These are phyloP conservation scores for Lycaon pictus DNA, from an alignment of 2,113 vertebrate species.

Conservation along the genomic window DNA sequence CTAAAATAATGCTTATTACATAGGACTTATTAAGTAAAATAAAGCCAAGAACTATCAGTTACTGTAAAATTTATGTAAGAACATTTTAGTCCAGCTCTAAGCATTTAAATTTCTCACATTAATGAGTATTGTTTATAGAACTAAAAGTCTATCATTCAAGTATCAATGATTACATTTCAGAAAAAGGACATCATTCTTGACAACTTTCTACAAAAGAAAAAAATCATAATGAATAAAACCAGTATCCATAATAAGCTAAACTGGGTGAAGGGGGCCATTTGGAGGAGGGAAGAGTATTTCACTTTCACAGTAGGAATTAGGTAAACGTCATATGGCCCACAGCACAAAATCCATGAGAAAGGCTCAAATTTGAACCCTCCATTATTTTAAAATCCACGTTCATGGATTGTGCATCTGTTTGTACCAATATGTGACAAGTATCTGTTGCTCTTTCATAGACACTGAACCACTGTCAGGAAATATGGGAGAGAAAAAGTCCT, in stretches of 20 bases:
- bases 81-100: constrained; percentile 93
- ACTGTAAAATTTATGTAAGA: constrained; percentile 88
- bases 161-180: constrained; percentile 91
- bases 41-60: constrained; percentile 81
- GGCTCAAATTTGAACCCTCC: constrained; percentile 77
- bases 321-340: constrained; percentile 83
- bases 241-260: constrained; percentile 83
- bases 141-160: constrained; percentile 93
- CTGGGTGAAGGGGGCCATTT: constrained; percentile 76
- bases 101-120: constrained; percentile 94
- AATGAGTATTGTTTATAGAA: constrained; percentile 93
- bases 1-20: constrained; percentile 75
- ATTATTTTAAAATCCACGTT: constrained; percentile 64
- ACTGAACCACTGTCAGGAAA: constrained; percentile 80
- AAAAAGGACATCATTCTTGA: constrained; percentile 88
- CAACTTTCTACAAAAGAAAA: constrained; percentile 78
- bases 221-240: constrained; percentile 75
- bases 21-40: constrained; percentile 80
- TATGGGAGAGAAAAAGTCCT: constrained; percentile 71
- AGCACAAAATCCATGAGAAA: constrained; percentile 78
- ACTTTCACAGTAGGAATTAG: constrained; percentile 85
- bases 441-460: constrained; percentile 78
- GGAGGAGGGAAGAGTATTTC: constrained; percentile 76
- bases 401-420: constrained; percentile 63
- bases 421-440: constrained; percentile 61